phyloP scores from a whole-genome alignment of 1,140 invertebrate genomes.

The Zaprionus nigranus region DNA sequence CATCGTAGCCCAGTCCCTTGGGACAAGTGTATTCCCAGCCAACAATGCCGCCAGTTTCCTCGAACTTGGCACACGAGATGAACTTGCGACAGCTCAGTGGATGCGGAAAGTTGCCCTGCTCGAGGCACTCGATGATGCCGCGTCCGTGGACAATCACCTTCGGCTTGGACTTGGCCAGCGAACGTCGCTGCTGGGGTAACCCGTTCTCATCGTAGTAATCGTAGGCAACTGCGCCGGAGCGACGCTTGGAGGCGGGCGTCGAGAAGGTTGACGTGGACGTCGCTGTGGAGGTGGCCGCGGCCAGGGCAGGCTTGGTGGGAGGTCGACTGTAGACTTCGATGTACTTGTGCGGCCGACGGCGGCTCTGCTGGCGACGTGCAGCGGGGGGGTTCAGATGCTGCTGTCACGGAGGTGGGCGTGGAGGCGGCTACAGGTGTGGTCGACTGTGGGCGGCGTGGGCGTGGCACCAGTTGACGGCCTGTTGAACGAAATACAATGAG shows the following conservation, averaged over 20 bases:
- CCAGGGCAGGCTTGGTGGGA: conserved; percentile 45
- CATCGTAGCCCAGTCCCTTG: conserved; percentile 92
- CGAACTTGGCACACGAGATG: conserved; percentile 92
- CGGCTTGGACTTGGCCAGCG: conserved; percentile 38
- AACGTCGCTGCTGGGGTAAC: neutral
- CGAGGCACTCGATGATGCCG: conserved; percentile 91
- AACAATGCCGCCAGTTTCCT: conserved; percentile 89
- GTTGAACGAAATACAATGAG: neutral
- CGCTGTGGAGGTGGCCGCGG: conserved; percentile 35
- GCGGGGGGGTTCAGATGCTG: conserved; percentile 49
- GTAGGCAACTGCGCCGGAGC: conserved; percentile 5
- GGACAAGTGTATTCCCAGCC: conserved; percentile 96
- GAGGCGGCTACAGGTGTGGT: conserved; percentile 22
- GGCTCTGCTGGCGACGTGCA: conserved; percentile 65
- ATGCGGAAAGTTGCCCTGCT: conserved; percentile 95
- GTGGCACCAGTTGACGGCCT: conserved; percentile 65
- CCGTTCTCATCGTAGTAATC: conserved; percentile 26
- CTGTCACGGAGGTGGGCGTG: neutral
- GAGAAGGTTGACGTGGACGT: neutral
- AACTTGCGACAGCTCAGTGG: conserved; percentile 94
- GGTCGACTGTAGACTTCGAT: conserved; percentile 71
- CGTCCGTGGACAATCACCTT: conserved; percentile 83
- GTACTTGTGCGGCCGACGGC: conserved; percentile 71
- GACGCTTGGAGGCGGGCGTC: conserved; percentile 3
- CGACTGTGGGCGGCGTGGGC: conserved; percentile 63